These are phyloP conservation scores for Escarpia spicata DNA, from an alignment of 2,888 invertebrate species.

Conservation along the genomic window DNA sequence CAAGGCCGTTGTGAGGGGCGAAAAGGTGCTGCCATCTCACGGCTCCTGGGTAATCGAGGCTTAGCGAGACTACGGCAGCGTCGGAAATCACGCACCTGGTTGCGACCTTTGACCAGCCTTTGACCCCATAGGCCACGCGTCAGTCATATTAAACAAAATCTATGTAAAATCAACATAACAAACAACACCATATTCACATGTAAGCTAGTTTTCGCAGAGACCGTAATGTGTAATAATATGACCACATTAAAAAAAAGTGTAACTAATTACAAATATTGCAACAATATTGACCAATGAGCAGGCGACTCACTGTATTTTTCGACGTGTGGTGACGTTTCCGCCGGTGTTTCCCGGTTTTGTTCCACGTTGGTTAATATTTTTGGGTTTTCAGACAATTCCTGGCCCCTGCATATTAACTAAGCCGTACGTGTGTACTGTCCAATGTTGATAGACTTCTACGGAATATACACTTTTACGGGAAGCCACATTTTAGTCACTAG, in stretches of 20 bases:
- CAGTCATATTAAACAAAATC: neutral
- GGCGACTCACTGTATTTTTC: neutral
- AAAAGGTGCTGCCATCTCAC: too few species aligned
- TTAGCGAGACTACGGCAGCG: neutral
- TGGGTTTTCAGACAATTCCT: neutral
- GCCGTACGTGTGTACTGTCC: neutral
- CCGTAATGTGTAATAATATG: neutral
- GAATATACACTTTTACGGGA: neutral
- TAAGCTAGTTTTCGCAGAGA: neutral
- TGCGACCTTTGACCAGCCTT: neutral
- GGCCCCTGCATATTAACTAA: neutral
- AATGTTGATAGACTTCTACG: neutral
- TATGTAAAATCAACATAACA: neutral
- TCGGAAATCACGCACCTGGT: slow-evolving; percentile 16
- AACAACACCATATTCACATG: neutral
- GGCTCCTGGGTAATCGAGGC: too few species aligned
- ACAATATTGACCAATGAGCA: neutral
- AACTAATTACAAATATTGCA: neutral
- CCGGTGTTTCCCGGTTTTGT: slow-evolving; percentile 16
- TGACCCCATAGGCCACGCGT: neutral
- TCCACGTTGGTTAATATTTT: neutral
- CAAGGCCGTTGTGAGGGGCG: too few species aligned
- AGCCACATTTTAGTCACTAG: neutral
- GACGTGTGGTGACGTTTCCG: neutral
- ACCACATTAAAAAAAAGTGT: neutral